Evolutionary conservation across 2,113 vertebrate genomes (phyloP).

Genomic region (Hiodon alosoides): DNA sequence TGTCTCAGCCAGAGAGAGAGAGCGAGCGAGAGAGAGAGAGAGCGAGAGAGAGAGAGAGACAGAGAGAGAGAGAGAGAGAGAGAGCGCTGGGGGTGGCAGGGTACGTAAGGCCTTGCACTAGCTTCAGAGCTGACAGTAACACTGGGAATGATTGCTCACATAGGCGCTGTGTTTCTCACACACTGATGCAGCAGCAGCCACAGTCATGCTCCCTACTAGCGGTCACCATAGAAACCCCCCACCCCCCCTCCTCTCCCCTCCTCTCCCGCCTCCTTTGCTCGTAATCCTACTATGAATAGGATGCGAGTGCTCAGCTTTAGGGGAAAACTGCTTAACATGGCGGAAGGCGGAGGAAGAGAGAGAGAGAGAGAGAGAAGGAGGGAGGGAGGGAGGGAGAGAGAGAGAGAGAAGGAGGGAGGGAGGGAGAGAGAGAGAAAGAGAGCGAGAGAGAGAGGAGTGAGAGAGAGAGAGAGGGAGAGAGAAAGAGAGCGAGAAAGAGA

Average conservation of each 20-base stretch:
- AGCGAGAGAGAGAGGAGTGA: neutral
- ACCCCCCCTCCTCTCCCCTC: constrained; percentile 9
- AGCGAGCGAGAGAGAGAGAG: neutral
- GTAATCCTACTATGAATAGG: constrained; percentile 65
- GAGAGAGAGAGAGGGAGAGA: no score
- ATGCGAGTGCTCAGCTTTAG: constrained; percentile 49
- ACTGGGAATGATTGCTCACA: constrained; percentile 25
- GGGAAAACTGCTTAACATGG: constrained; percentile 48
- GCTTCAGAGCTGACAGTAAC: constrained; percentile 12
- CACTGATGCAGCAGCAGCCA: constrained; percentile 33
- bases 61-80: constrained; percentile 22
- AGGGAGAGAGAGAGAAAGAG: constrained; percentile 8
- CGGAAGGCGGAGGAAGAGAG: constrained; percentile 57
- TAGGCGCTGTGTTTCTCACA: constrained; percentile 1
- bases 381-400: constrained; percentile 44
- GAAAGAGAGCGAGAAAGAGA: no score
- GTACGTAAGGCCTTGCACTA: neutral
- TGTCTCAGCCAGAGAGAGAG: no score
- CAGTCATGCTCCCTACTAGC: constrained; percentile 31
- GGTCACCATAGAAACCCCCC: constrained; percentile 49
- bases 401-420: constrained; percentile 32
- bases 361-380: constrained; percentile 56
- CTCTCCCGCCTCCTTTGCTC: constrained; percentile 3
- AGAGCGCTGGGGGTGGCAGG: neutral
- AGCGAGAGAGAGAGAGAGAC: neutral